Base-by-base conservation (phyloP, 1,140 invertebrate species). In the Diachasma alloeum region DNA sequence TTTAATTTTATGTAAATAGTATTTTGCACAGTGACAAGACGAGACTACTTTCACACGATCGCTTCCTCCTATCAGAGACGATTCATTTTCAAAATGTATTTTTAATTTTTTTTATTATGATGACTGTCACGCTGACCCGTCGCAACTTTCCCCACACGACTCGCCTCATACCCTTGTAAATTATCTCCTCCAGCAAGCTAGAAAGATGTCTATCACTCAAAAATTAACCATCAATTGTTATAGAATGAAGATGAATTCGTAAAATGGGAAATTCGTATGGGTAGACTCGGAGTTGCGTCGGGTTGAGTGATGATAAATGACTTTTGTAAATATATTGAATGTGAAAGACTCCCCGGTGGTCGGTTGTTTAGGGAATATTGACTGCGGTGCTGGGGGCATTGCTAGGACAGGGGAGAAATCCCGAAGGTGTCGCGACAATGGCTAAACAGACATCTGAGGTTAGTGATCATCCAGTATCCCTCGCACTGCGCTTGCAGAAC, bases 391-490 rank as follows among this genome's bases (percentile, higher is more conserved):
- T 97, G 89, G 95, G 94, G 85, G 93, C 94, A 88, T 92, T 97
- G 91, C 93, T 97, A 88, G 95, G 96, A 91, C 93, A 94, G 88
- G 87, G 86, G 79, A 95, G 95, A 92, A 94, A 97, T 91, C 95
- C 95, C 84, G 93, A 95, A 88, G 95, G 96, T 90, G 94, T 96
- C 85, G 93, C 95, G 90, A 93, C 93, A 88, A 96, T 97, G 94
- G 96, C 95, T 91, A 96, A 96, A 91, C 96, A 97, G 91, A 95
- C 96, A 88, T 94, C 95, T 89, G 95, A 97, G 95, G 96, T 97
- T 94, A 92, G 94, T 92, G 84, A 68, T 68, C 1, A 68, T 19
- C 59, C 48, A 17, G n/a, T 56, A 17, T 56, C 48, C n/a, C 48
- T 19, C 48, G 9, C 48, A 56, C 48, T 56, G 19, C 15, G 8